Evolutionary conservation across 2,888 invertebrate species (phyloP), one percentile per base, ranked within the genome.

Genomic region (Drosophila picticornis): DNA sequence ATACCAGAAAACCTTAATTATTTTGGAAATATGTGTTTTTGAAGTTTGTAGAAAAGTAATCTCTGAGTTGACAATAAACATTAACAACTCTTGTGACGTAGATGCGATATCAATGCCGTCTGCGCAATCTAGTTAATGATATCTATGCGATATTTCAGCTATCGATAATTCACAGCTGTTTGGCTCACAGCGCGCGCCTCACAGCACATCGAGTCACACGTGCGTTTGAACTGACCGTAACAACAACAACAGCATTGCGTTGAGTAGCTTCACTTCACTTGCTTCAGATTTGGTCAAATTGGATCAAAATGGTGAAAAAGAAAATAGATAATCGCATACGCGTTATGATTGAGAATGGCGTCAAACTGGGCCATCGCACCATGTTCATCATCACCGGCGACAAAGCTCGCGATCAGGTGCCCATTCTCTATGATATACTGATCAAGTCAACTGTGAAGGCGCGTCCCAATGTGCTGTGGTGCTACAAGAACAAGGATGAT

Each of bases 251-350:
- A 29, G 22, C 4, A 19, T 57, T 50, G 22, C 0, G 19, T 7
- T 6, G 11, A 11, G 11, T n/a, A 19, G 13, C 4, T 27, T 56
- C 9, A 27, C 4, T 27, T 56, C 9, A 27, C 5, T 38, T n/a
- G 3, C 16, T 11, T 13, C 2, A 40, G n/a, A 19, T 6, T 31
- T 9, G 6, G 1, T 19, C 19, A 11, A 46, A 19, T 38, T 25
- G 16, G 52, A 63, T 13, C 16, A 95, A 94, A 92, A 98, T 97
- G 97, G 97, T 97, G 50, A 96, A 97, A 83, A 98, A 98, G 94
- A 99, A 99, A 94, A 97, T 99, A 88, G 99, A 99, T 93, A 99
- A 99, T 92, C 96, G 99, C 63, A 97, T 99, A 74, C 95, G 99
- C 57, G 96, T 97, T 29, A 95, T 99, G 94, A 99, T 99, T 91